Evolutionary conservation across 2,888 invertebrate species (phyloP).

Genomic region (Nomada lathburiana): DNA sequence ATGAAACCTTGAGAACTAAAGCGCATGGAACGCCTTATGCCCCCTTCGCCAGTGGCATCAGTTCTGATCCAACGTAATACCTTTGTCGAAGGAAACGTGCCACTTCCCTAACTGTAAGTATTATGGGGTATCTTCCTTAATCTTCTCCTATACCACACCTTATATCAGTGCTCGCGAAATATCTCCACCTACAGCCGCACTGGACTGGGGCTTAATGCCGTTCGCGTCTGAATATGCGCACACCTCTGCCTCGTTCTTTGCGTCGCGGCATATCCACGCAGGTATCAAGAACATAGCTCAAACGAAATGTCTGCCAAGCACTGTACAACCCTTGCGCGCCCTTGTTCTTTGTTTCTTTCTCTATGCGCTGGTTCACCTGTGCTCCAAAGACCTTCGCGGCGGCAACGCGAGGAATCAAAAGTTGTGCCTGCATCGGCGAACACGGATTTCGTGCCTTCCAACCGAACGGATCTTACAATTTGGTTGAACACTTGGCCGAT

Average conservation of each 20-base stretch:
- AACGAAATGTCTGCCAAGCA: slow-evolving; percentile 10
- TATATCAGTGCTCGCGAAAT: not conserved
- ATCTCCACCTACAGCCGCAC: not conserved
- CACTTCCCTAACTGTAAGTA: slow-evolving; percentile 21
- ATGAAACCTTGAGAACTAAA: slow-evolving; percentile 30
- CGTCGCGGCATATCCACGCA: not conserved
- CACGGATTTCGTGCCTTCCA: slow-evolving; percentile 59
- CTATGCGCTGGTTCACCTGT: slow-evolving; percentile 23
- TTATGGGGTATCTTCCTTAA: slow-evolving; percentile 25
- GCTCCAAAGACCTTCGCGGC: slow-evolving; percentile 39
- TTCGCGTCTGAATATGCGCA: slow-evolving; percentile 13
- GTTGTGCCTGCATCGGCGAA: slow-evolving; percentile 49
- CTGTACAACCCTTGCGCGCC: slow-evolving; percentile 27
- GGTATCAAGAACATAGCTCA: slow-evolving; percentile 16
- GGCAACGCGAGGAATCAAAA: slow-evolving; percentile 54
- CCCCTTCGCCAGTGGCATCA: not conserved
- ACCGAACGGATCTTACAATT: slow-evolving; percentile 62
- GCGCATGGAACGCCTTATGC: slow-evolving; percentile 4
- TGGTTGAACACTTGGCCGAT: slow-evolving; percentile 58
- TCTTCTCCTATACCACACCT: slow-evolving; percentile 19
- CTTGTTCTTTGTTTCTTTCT: slow-evolving; percentile 30
- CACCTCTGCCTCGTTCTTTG: slow-evolving; percentile 10
- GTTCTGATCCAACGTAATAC: slow-evolving; percentile 24
- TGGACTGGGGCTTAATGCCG: not conserved
- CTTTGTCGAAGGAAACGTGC: slow-evolving; percentile 11